Conservation (phyloP, 2,888 invertebrate species). For the Nebria salina region DNA sequence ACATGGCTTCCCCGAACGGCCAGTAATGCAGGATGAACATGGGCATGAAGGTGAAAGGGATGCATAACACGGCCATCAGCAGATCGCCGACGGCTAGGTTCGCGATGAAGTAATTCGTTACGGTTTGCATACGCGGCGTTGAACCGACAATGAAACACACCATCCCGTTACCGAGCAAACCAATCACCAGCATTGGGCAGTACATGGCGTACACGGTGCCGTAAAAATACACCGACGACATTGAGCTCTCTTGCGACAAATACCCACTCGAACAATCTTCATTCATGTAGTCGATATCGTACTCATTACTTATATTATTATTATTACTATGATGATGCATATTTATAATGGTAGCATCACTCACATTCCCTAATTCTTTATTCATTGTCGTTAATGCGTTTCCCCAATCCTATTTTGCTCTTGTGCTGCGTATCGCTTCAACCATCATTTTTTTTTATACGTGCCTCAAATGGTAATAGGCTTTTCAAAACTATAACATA, state of each 20-base stretch:
- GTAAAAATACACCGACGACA: slow-evolving; percentile 66
- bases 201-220: slow-evolving; percentile 76
- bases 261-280: slow-evolving; percentile 19
- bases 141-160: slow-evolving; percentile 88
- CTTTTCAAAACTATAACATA: too few relatives aligned
- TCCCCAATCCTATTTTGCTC: too few relatives aligned
- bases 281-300: neutral
- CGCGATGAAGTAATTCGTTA: slow-evolving; percentile 92
- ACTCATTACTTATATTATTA: neutral
- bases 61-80: slow-evolving; percentile 88
- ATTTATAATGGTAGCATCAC: neutral
- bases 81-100: slow-evolving; percentile 91
- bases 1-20: slow-evolving; percentile 87
- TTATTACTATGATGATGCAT: neutral
- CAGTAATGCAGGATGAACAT: slow-evolving; percentile 83
- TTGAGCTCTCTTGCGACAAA: slow-evolving; percentile 19
- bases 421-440: too few relatives aligned
- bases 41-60: slow-evolving; percentile 89
- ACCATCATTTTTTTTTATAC: too few relatives aligned
- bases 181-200: slow-evolving; percentile 74
- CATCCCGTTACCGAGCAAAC: slow-evolving; percentile 78
- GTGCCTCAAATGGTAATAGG: too few relatives aligned
- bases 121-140: slow-evolving; percentile 89
- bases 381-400: too few relatives aligned
- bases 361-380: too few relatives aligned